Base-by-base conservation (phyloP, 2,888 invertebrate species). In the Hypselothyrea guttata region DNA sequence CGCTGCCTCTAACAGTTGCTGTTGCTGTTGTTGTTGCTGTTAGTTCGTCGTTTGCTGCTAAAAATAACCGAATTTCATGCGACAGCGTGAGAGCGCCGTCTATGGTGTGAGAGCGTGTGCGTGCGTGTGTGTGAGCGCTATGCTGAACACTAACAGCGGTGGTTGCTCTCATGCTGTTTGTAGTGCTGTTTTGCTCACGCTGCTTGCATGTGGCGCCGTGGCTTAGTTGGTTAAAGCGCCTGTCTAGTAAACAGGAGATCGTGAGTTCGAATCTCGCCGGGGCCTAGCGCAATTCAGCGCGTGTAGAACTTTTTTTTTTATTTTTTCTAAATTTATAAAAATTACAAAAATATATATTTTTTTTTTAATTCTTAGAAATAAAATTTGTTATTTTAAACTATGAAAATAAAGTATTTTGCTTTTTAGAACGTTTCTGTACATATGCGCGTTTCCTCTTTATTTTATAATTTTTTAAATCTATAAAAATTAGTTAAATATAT, bases 221-320 rank as follows among this genome's bases (percentile, higher is more conserved):
- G 89, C 89, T 89, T 89, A 89, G 89, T 89, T 89, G 89, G 89
- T 89, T 89, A 89, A 89, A 89, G 89, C 89, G 89, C 89, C 89
- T 89, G 89, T 89, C 89, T 89, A 89, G 89, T 89, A 89, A 89
- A 89, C 89, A 89, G 89, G 89, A 89, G 89, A 89, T 89, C 89
- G 82, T 89, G 89, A 89, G 89, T 89, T 89, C 89, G 89, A 89
- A 88, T 89, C 89, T 89, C 89, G 89, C 82, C 89, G 89, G 89
- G 88, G 89, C 89, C 89, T 89, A 63, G 71, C 58, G 59, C 34
- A 31, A 28, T 1, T 0, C 0, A 33, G 31, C 44, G 52, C 40
- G 35, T 1, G 7, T 9, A 7, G 1, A 3, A n/a, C n/a, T 0
- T 4, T 0, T 15, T 42, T 54, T 46, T 48, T 41, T 9, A n/a